Conservation (phyloP, 2,113 vertebrate species). For the Orthonyx spaldingii region DNA sequence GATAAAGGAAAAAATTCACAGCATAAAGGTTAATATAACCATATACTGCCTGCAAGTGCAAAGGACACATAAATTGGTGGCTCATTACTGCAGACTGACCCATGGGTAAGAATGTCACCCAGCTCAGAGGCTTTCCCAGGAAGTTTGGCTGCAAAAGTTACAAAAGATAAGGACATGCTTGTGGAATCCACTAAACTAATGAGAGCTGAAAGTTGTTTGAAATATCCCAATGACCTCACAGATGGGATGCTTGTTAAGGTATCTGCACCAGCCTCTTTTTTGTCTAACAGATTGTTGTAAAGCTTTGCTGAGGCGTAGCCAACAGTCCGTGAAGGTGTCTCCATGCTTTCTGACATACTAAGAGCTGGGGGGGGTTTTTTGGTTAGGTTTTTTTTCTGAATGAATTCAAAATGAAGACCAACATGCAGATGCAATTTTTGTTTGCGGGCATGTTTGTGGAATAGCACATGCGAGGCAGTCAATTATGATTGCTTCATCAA, state of each 20-base stretch:
- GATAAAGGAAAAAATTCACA: conserved; percentile 72
- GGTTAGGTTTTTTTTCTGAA: conserved; percentile 41
- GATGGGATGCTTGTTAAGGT: conserved; percentile 86
- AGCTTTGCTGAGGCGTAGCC: conserved; percentile 84
- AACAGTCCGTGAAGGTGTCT: conserved; percentile 96
- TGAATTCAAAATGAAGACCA: conserved; percentile 72
- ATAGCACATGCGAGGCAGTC: conserved; percentile 62
- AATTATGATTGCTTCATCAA: conserved; percentile 70
- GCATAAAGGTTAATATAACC: conserved; percentile 78
- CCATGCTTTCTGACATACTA: conserved; percentile 83
- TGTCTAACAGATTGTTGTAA: conserved; percentile 79
- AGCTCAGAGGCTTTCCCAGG: conserved; percentile 78
- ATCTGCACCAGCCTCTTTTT: conserved; percentile 77
- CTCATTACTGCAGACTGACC: conserved; percentile 86
- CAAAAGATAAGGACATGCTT: conserved; percentile 76
- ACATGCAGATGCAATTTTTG: conserved; percentile 66
- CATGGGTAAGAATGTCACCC: conserved; percentile 77
- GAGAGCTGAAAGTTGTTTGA: conserved; percentile 81
- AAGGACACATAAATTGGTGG: conserved; percentile 63
- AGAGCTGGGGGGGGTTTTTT: conserved; percentile 1
- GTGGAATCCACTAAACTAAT: conserved; percentile 83
- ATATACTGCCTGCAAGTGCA: conserved; percentile 70
- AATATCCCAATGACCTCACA: conserved; percentile 85
- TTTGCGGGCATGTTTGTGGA: conserved; percentile 69
- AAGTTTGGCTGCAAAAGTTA: conserved; percentile 77